Evolutionary conservation across 2,888 invertebrate genomes (phyloP), one percentile per base, ranked within the genome.

Genomic region (Hesperia comma): DNA sequence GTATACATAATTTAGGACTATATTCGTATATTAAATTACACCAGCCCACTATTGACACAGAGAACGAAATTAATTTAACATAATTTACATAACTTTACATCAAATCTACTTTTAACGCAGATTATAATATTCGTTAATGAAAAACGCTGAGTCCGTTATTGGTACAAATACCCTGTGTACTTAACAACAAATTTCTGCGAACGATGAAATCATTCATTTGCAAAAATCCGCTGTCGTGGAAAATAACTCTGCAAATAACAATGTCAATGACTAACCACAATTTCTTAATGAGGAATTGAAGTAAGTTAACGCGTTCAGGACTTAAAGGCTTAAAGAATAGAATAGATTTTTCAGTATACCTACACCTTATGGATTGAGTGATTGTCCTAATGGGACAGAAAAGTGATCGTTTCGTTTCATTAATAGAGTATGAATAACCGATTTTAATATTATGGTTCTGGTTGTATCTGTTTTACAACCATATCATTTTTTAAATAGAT

Each of bases 161-260:
- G 17, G 17, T 46, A 17, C 43, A 12, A 17, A 1, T 46, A 46
- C 43, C 43, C 8, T 17, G 12, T 15, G 6, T 15, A 46, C 43
- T 7, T 15, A 46, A 46, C 43, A 15, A 17, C 15, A 46, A 14
- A 55, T 55, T 53, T 41, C 55, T 32, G 17, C 17, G 62, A 32
- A 43, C 21, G 43, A 55, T 62, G 54, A 62, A 26, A 19, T 62
- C 62, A 62, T 55, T 12, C 19, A 17, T 21, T 43, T 54, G 62
- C 55, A 54, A 62, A 61, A 62, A 62, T 62, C 41, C 54, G 19
- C 33, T 62, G 61, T 32, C 41, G 41, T 62, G 62, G 62, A 62
- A 62, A 62, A 61, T 49, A 37, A 19, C 51, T 21, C 49, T 49
- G 49, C 49, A 17, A 46, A 17, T 61, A 61, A 49, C 37, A 49